Percentiles rank a stretch among this genome's conserved stretches.
These are phyloP conservation scores for Cassiopea andromeda DNA, from an alignment of 30 jellyfish, hydroid and myxozoan species.

Conservation along the genomic window DNA sequence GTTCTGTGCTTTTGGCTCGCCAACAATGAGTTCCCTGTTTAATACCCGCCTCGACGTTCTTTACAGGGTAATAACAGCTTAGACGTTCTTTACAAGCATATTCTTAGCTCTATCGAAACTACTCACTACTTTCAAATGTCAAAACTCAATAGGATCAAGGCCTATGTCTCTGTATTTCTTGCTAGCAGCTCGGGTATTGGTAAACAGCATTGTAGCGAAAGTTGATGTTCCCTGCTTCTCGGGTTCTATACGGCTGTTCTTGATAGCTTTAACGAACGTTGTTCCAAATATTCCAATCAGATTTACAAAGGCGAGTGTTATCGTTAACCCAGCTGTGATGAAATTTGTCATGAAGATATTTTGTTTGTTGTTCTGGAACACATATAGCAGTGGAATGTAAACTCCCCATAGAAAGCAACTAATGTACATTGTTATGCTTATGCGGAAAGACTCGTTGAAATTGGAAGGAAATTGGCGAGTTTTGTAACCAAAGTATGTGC, in stretches of 20 bases:
- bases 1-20: no score
- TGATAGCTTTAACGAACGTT: background rate
- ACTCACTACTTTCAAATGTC: background rate
- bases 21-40: no score
- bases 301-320: constrained; percentile 8
- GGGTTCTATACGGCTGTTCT: background rate
- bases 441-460: constrained; percentile 81
- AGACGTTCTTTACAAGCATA: no score
- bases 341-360: constrained; percentile 11
- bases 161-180: background rate
- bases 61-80: no score
- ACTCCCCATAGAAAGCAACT: constrained; percentile 61
- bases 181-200: background rate
- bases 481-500: constrained; percentile 81
- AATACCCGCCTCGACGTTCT: no score
- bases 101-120: no score
- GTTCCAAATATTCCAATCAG: constrained; percentile 47
- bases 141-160: background rate
- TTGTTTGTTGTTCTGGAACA: background rate
- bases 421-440: constrained; percentile 81
- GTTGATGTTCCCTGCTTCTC: no score
- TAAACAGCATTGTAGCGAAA: background rate
- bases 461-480: constrained; percentile 83
- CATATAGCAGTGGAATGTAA: constrained; percentile 13
- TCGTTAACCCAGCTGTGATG: constrained; percentile 11